Base-by-base conservation (phyloP, 2,888 invertebrate genomes). In the Drosophila pseudotalamancana region DNA sequence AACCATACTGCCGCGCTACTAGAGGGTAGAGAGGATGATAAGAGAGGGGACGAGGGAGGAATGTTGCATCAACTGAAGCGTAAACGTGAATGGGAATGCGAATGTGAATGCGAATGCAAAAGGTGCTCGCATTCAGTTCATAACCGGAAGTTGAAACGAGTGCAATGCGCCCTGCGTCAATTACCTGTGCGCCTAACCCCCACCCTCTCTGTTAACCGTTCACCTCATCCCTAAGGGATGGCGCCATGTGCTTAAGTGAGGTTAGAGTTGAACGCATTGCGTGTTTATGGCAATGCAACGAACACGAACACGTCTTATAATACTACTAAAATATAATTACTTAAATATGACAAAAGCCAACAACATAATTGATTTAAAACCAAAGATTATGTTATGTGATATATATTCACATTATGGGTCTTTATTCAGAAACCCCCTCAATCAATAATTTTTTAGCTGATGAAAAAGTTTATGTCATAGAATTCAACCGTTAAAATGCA, bases 71-170 rank as follows among this genome's bases (percentile, higher is more conserved):
- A 69, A 85, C 87, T 83, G 85, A 83, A 83, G 82, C 83, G 79
- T 85, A 50, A 87, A 84, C 63, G 29, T 77, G 84, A 85, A 84
- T 84, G 80, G 68, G 71, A 56, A 74, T 68, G 29, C 55, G 53
- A 73, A 74, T 68, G 29, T 51, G 53, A 73, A 31, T 43, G 49
- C 25, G 49, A 64, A 59, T 78, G 72, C 63, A 61, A 83, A 76
- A 67, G 72, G 63, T 66, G 80, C 83, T 32, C 32, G 49, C 61
- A 59, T 64, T 70, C 59, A 84, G 73, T 55, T 83, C 87, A 87
- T 87, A 87, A 87, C 86, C 84, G 83, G 83, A 83, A 83, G 83
- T 75, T 66, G 57, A 54, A 49, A 37, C 49, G 85, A 79, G 75
- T 82, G 86, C 85, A 78, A 55, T 76, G 79, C 55, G 72, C 78